A percentile compares a stretch with the other conserved stretches of the same genome.
phyloP scores from a whole-genome alignment of 2,797 vertebrate species.

The Poecilia picta region DNA sequence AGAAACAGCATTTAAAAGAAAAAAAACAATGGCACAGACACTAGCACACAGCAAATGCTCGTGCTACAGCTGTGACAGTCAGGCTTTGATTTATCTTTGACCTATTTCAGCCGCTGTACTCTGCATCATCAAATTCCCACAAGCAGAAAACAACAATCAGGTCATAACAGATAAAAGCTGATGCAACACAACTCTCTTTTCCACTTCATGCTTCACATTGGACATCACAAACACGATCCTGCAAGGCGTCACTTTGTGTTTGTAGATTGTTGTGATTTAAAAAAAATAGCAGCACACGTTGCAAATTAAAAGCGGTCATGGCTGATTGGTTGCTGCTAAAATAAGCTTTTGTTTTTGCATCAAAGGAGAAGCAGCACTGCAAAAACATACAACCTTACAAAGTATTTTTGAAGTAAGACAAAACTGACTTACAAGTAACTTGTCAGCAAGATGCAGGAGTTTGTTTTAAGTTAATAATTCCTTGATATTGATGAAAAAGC shows the following conservation, averaged over 20 bases:
- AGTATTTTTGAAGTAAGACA: too few species aligned
- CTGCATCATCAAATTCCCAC: conserved; percentile 58
- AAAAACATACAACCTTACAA: too few species aligned
- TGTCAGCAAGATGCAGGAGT: too few species aligned
- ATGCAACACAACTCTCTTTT: conserved; percentile 47
- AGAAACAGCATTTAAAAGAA: conserved; percentile 21
- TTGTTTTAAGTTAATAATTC: too few species aligned
- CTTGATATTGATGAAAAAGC: too few species aligned
- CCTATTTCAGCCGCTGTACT: conserved; percentile 69
- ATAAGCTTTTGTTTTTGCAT: conserved; percentile 11
- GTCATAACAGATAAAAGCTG: conserved; percentile 76
- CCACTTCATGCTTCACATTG: conserved; percentile 23
- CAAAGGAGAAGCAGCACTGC: not conserved
- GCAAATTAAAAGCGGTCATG: conserved; percentile 11
- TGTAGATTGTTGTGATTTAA: conserved; percentile 54
- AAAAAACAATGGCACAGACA: conserved; percentile 12
- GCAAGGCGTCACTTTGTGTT: conserved; percentile 21
- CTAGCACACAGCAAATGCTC: conserved; percentile 17
- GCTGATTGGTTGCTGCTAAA: conserved; percentile 16
- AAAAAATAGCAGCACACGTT: conserved; percentile 14
- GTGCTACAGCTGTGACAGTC: conserved; percentile 11
- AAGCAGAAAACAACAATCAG: conserved; percentile 69
- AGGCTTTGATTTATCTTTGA: conserved; percentile 63
- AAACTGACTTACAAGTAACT: too few species aligned
- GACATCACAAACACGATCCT: conserved; percentile 8